A percentile compares a stretch with the other conserved stretches of the same genome.
phyloP scores from a whole-genome alignment of 2,113 vertebrate species.

The Muscicapa adusta region DNA sequence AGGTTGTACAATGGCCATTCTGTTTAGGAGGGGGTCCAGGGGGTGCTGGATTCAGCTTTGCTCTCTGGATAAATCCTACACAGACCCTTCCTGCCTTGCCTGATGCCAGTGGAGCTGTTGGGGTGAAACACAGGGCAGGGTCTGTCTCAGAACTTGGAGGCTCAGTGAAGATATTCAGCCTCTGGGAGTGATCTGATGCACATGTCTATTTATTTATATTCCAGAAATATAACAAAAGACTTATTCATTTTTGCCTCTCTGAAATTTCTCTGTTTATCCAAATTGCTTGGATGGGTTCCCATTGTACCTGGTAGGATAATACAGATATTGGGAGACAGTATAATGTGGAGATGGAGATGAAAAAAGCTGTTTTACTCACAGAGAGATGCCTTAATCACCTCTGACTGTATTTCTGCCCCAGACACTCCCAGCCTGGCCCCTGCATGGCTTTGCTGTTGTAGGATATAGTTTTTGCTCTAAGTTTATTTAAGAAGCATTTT shows the following conservation, averaged over 20 bases:
- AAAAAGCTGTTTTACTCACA: neutral
- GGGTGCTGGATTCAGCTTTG: neutral
- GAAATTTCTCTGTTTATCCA: neutral
- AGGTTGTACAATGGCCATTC: neutral
- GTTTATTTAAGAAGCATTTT: neutral
- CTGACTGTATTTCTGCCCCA: neutral
- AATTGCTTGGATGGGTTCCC: neutral
- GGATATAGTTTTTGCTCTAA: neutral
- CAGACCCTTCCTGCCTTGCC: neutral
- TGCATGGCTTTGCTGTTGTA: neutral
- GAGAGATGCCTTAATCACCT: neutral
- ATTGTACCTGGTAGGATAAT: neutral
- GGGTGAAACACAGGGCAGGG: neutral
- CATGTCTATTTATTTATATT: neutral
- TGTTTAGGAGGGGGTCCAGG: neutral
- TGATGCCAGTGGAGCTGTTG: neutral
- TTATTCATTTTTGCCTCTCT: rapidly evolving
- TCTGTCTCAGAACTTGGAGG: neutral
- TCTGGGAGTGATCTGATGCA: neutral
- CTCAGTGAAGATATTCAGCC: neutral
- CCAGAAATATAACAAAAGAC: neutral
- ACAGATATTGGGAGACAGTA: neutral
- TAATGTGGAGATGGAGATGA: neutral
- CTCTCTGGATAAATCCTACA: neutral
- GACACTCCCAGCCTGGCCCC: neutral